Base-by-base conservation (phyloP, 2,888 invertebrate species). In the Drosophila leonis region DNA sequence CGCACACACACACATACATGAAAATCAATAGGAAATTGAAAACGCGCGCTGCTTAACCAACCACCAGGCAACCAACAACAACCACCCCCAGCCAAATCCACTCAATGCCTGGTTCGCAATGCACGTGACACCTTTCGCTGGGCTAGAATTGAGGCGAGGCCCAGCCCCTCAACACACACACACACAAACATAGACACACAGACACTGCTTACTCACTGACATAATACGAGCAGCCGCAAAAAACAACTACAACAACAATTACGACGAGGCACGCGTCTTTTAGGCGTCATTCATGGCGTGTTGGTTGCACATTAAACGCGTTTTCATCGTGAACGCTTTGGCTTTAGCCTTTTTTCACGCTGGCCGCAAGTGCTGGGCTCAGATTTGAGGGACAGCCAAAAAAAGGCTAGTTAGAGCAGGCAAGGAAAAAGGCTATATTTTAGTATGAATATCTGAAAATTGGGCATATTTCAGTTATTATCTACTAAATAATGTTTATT, bases 261-360 rank as follows among this genome's bases (percentile, higher is more conserved):
- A 71, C 68, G 55, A 64, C 51, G 27, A 65, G 64, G 57, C 81
- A 72, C 70, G 88, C 91, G 91, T 80, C 90, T 87, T 81, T 81
- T 79, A 79, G 91, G 91, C 91, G 91, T 91, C 91, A 91, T 85
- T 90, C 83, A 91, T 89, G 83, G 82, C 91, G 85, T 90, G 91
- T 76, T 76, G 72, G 77, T 61, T 67, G 83, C 75, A 79, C 75
- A 81, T 80, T 80, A 82, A 72, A 78, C 73, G 78, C 70, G 72
- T 72, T 83, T 80, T 72, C 64, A 57, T 73, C 44, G 51, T 42
- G 39, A 65, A 57, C 73, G 41, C 64, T 71, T 60, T 33, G 27
- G 37, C 52, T 52, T 65, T 55, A 42, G 42, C 42, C 29, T 37
- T 35, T 60, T 59, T 64, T n/a, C 29, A 35, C 5, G 8, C 44